phyloP scores from a whole-genome alignment of 2,888 invertebrate genomes.

The Aradus depressus region DNA sequence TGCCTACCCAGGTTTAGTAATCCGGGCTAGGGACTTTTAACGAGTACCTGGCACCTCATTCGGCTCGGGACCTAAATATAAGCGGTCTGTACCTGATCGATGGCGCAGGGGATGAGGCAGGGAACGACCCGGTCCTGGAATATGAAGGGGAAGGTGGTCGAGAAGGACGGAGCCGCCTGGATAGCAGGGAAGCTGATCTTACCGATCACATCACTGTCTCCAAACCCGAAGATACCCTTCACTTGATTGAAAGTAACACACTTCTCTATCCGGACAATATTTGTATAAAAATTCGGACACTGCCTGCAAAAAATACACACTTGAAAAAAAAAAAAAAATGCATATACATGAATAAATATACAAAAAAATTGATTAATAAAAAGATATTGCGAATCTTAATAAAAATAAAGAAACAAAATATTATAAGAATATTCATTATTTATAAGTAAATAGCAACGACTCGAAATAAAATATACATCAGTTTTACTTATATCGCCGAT shows the following conservation, averaged over 20 bases:
- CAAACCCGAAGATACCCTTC: conserved; percentile 96
- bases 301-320: conserved; percentile 36
- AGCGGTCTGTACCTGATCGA: conserved; percentile 79
- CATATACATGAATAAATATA: too few relatives aligned
- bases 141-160: conserved; percentile 80
- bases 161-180: conserved; percentile 90
- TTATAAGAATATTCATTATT: too few relatives aligned
- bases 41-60: too few relatives aligned
- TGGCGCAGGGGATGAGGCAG: conserved; percentile 92
- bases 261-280: conserved; percentile 83
- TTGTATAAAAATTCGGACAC: conserved; percentile 83
- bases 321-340: conserved; percentile 3
- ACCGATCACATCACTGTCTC: conserved; percentile 89
- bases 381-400: too few relatives aligned
- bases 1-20: too few relatives aligned
- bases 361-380: too few relatives aligned
- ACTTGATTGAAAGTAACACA: conserved; percentile 96
- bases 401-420: too few relatives aligned
- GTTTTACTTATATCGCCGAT: too few relatives aligned
- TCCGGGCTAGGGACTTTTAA: too few relatives aligned
- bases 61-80: too few relatives aligned
- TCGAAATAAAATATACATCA: too few relatives aligned
- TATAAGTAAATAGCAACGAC: too few relatives aligned
- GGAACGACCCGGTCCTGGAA: conserved; percentile 64
- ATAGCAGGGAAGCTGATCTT: conserved; percentile 95